Evolutionary conservation across 2,888 invertebrate genomes (phyloP), one percentile per base, ranked within the genome.

Genomic region (Atrina japonica): DNA sequence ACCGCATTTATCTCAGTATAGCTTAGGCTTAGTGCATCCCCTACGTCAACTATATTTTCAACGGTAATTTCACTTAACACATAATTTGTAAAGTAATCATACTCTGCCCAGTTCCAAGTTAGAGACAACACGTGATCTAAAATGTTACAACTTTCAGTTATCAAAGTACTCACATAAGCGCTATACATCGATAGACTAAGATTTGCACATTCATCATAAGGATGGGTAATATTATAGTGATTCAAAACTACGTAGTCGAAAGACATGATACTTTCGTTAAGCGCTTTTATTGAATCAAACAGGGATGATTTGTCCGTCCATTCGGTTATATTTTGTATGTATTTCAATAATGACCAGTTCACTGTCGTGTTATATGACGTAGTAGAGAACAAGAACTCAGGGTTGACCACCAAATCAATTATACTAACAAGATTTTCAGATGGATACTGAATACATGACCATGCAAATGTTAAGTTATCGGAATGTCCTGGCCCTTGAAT

Each of bases 401-500:
- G 63, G n/a, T 56, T 21, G 21, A 69, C 23, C n/a, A 41, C 41
- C 16, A 69, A 21, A 2, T 47, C 23, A 5, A 69, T n/a, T 27
- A 56, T 7, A 21, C 49, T 55, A 30, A 63, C 43, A 11, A 72
- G 23, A 0, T 35, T 29, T 14, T 21, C 6, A 11, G 63, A 63
- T 3, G 56, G 27, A 45, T 63, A 52, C 25, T 52, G 43, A 21
- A 61, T 18, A 40, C 71, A 72, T 23, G n/a, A 35, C 71, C 71
- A 72, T 5, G 41, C 9, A 30, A 58, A 63, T 9, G 49, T 43
- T 23, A 72, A 49, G 1, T 40, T 41, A 14, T 60, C 41, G 7
- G 58, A 40, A 43, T 67, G 35, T 2, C 71, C 71, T 0, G 71
- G 67, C 2, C 66, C 66, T 40, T 61, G 53, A 14, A 40, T 63